These are phyloP conservation scores for Agapostemon virescens DNA, from an alignment of 2,888 invertebrate genomes.

Conservation along the genomic window DNA sequence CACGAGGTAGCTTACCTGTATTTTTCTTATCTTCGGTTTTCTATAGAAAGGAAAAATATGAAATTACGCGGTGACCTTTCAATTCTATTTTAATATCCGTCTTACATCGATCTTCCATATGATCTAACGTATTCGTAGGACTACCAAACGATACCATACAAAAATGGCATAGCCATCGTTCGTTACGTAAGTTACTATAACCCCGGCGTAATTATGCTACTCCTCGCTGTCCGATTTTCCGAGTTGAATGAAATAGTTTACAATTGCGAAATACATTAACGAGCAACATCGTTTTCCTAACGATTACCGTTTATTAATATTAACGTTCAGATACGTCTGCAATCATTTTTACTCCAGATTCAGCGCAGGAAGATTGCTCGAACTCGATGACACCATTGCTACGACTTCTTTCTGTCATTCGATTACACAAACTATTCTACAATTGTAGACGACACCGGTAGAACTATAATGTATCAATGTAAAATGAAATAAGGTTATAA, in stretches of 20 bases:
- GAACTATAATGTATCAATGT: not conserved
- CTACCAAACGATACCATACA: conserved; percentile 9
- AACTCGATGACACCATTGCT: not conserved
- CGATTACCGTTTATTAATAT: no score
- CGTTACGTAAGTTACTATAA: not conserved
- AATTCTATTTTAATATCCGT: not conserved
- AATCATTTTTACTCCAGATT: not conserved
- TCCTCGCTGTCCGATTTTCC: not conserved
- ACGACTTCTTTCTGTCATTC: not conserved
- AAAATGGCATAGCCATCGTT: not conserved
- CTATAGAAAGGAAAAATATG: not conserved
- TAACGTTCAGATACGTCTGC: not conserved
- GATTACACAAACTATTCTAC: not conserved
- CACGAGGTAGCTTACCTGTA: not conserved
- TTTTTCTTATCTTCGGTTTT: not conserved
- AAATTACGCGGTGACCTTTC: not conserved
- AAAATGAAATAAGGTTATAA: no score
- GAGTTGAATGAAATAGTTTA: not conserved
- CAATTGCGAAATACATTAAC: not conserved
- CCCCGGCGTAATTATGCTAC: not conserved
- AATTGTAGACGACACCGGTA: not conserved
- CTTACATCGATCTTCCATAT: not conserved
- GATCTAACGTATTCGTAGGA: not conserved
- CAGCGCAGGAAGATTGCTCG: not conserved
- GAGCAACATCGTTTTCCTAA: not conserved